Conservation (phyloP, 2,113 vertebrate genomes). For the Oxygymnocypris stewartii region DNA sequence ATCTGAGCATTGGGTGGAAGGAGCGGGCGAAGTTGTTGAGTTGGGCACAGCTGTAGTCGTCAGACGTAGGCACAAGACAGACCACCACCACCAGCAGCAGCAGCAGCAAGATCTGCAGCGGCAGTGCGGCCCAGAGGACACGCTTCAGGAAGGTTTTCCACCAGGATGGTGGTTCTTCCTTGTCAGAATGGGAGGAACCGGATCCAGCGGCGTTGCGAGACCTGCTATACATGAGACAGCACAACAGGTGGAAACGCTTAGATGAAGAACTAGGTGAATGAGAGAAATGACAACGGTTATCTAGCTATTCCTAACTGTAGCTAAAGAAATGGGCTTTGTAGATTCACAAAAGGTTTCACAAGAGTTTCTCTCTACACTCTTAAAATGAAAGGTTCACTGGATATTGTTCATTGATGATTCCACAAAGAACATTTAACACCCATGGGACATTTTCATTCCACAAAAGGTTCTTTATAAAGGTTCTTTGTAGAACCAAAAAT, state of each 20-base stretch:
- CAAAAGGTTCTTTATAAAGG: background rate
- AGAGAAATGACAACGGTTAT: background rate
- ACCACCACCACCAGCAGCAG: conserved; percentile 82
- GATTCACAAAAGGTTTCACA: background rate
- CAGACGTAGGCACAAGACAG: conserved; percentile 86
- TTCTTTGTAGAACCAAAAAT: background rate
- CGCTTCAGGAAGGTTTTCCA: conserved; percentile 77
- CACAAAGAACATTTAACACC: background rate
- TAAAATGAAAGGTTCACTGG: background rate
- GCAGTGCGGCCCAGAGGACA: conserved; percentile 87
- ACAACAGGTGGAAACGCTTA: conserved; percentile 51
- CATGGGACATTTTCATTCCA: background rate
- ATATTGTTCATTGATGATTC: background rate
- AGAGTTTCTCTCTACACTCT: background rate
- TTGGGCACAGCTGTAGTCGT: conserved; percentile 88
- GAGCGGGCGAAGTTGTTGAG: conserved; percentile 93
- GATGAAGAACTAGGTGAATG: conserved; percentile 27
- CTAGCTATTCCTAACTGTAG: conserved; percentile 4
- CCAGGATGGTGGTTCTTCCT: background rate
- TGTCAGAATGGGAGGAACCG: conserved; percentile 96
- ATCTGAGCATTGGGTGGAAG: conserved; percentile 93
- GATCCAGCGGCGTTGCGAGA: conserved; percentile 87
- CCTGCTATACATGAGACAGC: conserved; percentile 74
- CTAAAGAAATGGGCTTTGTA: background rate
- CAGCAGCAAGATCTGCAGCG: conserved; percentile 87